Percentiles rank a stretch among this genome's conserved stretches.
Evolutionary conservation across 2,888 invertebrate genomes (phyloP).

Genomic region (Platycheirus rosarum): DNA sequence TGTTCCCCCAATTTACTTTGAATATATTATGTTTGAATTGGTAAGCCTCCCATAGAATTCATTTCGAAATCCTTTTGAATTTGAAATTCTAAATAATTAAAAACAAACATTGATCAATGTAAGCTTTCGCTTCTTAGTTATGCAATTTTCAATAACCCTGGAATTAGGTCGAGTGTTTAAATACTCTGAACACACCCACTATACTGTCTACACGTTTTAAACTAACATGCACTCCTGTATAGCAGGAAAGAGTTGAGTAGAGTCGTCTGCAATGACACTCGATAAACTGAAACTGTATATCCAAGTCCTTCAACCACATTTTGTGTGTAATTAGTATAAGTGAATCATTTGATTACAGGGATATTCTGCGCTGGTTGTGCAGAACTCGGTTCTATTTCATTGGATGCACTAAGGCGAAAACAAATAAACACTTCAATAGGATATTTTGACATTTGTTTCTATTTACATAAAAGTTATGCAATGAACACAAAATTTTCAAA

Average conservation of each 20-base stretch:
- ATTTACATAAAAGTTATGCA: not conserved
- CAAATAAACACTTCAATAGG: not conserved
- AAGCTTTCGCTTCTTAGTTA: slow-evolving; percentile 11
- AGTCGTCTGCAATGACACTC: slow-evolving; percentile 25
- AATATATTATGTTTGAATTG: not conserved
- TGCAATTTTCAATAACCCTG: slow-evolving; percentile 25
- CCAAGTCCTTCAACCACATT: slow-evolving; percentile 20
- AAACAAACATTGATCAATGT: slow-evolving; percentile 35
- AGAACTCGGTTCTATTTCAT: not conserved
- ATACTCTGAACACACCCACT: not conserved
- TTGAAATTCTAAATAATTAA: slow-evolving; percentile 28
- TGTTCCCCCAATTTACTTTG: slow-evolving; percentile 15
- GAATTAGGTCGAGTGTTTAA: slow-evolving; percentile 10
- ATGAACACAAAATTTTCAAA: not conserved
- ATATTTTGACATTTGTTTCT: not conserved
- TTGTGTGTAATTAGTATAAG: slow-evolving; percentile 40
- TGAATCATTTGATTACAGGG: slow-evolving; percentile 46
- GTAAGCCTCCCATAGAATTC: not conserved
- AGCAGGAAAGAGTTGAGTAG: not conserved
- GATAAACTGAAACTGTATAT: slow-evolving; percentile 19
- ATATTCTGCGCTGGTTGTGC: not conserved
- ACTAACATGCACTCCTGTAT: too few species aligned
- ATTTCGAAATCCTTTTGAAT: not conserved
- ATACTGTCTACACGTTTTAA: not conserved
- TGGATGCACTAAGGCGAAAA: slow-evolving; percentile 20